Evolutionary conservation across 2,888 invertebrate species (phyloP).

Genomic region (Orthosia cruda): DNA sequence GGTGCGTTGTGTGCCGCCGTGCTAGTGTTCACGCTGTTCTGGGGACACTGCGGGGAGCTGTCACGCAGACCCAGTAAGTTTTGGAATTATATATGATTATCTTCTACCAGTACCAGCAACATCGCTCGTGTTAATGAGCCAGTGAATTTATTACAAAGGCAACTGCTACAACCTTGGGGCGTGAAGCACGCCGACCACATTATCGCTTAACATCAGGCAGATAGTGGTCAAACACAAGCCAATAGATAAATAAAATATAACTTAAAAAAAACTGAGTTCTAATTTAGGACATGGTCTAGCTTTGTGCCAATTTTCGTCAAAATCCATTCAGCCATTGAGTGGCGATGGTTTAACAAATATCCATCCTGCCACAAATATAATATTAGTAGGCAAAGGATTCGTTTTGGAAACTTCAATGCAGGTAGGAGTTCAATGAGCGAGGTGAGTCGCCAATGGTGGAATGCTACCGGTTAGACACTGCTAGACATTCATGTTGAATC

Average conservation of each 20-base stretch:
- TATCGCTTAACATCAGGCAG: too few species aligned
- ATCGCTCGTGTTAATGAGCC: too few species aligned
- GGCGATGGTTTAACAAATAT: neutral
- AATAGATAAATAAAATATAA: too few species aligned
- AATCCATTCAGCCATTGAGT: neutral
- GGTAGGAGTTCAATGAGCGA: neutral
- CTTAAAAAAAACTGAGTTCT: too few species aligned
- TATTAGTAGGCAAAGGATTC: neutral
- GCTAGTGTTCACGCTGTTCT: constrained; percentile 94
- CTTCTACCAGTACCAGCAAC: too few species aligned
- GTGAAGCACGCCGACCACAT: too few species aligned
- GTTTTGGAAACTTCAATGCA: neutral
- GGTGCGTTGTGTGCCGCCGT: constrained; percentile 93
- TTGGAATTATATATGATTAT: too few species aligned
- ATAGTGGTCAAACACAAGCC: too few species aligned
- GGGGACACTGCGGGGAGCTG: constrained; percentile 95
- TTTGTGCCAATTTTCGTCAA: neutral
- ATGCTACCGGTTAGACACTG: neutral
- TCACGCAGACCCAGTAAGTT: constrained; percentile 82
- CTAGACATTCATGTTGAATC: neutral
- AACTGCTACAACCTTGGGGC: too few species aligned
- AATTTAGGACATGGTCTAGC: too few species aligned
- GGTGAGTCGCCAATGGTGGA: neutral
- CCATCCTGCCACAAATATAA: too few species aligned
- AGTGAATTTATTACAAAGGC: too few species aligned